phyloP scores from a whole-genome alignment of 2,113 vertebrate genomes.

The Pungitius pungitius region DNA sequence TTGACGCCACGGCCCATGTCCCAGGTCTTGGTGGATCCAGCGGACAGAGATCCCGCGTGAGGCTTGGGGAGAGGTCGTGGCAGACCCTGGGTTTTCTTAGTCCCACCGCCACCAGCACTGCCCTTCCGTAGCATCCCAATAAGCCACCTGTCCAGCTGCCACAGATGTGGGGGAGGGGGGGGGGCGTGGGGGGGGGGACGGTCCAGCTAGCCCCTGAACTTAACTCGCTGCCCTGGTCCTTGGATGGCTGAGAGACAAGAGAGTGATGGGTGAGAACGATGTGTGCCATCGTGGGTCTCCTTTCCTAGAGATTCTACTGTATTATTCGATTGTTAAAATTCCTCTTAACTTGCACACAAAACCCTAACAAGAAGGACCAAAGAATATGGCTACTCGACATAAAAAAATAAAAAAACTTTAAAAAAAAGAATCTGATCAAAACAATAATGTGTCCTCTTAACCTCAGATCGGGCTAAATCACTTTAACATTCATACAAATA shows the following conservation, averaged over 20 bases:
- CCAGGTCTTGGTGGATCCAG: slow-evolving; percentile 80
- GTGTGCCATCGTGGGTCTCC: neutral
- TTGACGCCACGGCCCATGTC: slow-evolving; percentile 86
- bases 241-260: slow-evolving; percentile 48
- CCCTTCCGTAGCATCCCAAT: slow-evolving; percentile 90
- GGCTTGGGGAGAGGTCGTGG: slow-evolving; percentile 78
- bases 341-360: neutral
- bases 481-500: neutral
- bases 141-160: slow-evolving; percentile 49
- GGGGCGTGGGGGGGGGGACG: neutral
- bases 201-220: slow-evolving; percentile 60
- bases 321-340: neutral
- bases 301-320: neutral
- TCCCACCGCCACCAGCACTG: slow-evolving; percentile 57
- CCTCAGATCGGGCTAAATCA: too few relatives aligned
- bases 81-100: slow-evolving; percentile 83
- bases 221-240: slow-evolving; percentile 46
- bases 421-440: neutral
- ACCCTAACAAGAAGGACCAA: neutral
- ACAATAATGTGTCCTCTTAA: neutral
- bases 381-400: neutral
- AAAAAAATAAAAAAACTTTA: too few relatives aligned
- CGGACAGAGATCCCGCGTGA: slow-evolving; percentile 77
- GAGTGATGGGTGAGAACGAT: neutral
- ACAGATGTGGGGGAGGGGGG: slow-evolving; percentile 33